Evolutionary conservation across 2,888 invertebrate species (phyloP).

Genomic region (Calameuta idolon): DNA sequence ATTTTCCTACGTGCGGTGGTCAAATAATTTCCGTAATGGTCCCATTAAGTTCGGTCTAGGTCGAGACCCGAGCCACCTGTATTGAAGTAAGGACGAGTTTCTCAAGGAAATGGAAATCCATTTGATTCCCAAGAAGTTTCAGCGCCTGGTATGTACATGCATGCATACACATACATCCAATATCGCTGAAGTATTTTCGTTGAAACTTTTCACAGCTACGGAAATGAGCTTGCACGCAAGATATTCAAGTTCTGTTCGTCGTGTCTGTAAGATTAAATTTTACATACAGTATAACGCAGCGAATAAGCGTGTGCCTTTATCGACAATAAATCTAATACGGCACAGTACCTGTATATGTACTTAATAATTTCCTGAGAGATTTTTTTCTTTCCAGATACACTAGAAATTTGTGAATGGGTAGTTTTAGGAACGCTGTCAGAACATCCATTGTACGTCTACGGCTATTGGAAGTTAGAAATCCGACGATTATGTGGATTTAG

Average conservation of each 20-base stretch:
- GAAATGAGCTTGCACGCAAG: background rate
- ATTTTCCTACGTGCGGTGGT: background rate
- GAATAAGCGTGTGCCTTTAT: background rate
- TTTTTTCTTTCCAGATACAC: background rate
- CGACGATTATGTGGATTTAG: background rate
- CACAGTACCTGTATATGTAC: background rate
- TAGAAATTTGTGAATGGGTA: background rate
- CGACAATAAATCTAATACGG: background rate
- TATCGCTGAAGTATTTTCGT: background rate
- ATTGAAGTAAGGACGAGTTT: background rate
- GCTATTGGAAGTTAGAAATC: background rate
- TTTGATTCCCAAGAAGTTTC: background rate
- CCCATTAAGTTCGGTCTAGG: background rate
- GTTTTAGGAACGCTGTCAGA: background rate
- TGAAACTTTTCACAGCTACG: background rate
- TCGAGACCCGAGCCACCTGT: background rate
- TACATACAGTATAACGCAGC: background rate
- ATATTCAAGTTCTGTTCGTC: background rate
- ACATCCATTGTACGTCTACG: background rate
- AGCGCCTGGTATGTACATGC: background rate
- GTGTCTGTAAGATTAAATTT: background rate
- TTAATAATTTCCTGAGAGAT: background rate
- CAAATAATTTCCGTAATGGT: background rate
- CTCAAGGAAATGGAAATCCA: background rate
- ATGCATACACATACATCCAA: background rate